Evolutionary conservation across 2,888 invertebrate genomes (phyloP), one percentile per base, ranked within the genome.

Genomic region (Chaitophorus viminalis): DNA sequence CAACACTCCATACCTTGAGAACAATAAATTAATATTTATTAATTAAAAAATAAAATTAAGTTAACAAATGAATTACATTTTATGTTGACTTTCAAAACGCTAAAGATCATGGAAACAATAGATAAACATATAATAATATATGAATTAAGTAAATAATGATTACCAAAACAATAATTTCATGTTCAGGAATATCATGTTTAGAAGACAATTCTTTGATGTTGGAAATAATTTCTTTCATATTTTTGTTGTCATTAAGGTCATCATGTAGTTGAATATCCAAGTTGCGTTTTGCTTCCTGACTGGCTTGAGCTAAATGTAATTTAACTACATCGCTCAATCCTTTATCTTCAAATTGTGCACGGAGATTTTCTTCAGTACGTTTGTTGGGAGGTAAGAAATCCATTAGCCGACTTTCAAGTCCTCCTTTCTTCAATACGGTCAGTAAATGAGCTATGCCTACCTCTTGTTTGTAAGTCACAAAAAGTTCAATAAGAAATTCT

Each of bases 311-410:
- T 89, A 91, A 91, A 91, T 93, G 93, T 90, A 93, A 92, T 89
- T 92, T 92, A 33, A 93, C 94, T 91, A 97, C 94, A 92, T 96
- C 95, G 84, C 94, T 94, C 90, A 97, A 93, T 46, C 95, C 96
- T 90, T 95, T 95, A 88, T 95, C 94, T 90, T 94, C 94, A 92
- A 97, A 97, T 90, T 95, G 94, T 90, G 95, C 92, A 90, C 95
- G 94, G 92, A 98, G 95, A 92, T 95, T 95, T 91, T 96, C 97
- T 92, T 96, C 96, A 91, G 96, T 96, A 91, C 98, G 95, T 91
- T 98, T 98, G 92, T 97, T 98, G 91, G 96, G 94, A 90, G 98
- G 98, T 91, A 98, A 95, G 93, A 98, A 97, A 92, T 98, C 98
- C 95, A 96, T 94, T 91, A 97, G 92, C 91, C 96, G 96, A 90